Evolutionary conservation across 2,888 invertebrate genomes (phyloP).

Genomic region (Spicauda simplicius): DNA sequence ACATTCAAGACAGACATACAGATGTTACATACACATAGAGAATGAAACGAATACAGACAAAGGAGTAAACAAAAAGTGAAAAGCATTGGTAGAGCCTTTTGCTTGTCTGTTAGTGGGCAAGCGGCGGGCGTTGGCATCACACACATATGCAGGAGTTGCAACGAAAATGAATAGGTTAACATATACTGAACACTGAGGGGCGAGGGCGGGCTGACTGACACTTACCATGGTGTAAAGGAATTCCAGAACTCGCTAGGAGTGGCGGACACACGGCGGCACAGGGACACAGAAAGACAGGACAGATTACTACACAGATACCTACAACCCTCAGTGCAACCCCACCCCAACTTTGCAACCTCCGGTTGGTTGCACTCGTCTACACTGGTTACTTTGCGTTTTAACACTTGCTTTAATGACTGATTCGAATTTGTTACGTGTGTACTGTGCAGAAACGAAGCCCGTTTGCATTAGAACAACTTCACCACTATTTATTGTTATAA

Average conservation of each 20-base stretch:
- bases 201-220: conserved; percentile 88
- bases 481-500: conserved; percentile 57
- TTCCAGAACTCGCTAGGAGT: conserved; percentile 98
- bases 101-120: conserved; percentile 73
- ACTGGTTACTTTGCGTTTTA: conserved; percentile 83
- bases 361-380: conserved; percentile 78
- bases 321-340: conserved; percentile 85
- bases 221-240: conserved; percentile 99
- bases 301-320: conserved; percentile 87
- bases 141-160: conserved; percentile 84
- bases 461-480: conserved; percentile 84
- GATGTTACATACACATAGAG: conserved; percentile 86
- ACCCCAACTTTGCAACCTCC: conserved; percentile 78
- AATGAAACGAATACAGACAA: conserved; percentile 85
- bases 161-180: conserved; percentile 83
- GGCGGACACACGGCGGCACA: conserved; percentile 88
- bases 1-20: conserved; percentile 85
- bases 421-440: conserved; percentile 52
- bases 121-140: conserved; percentile 79
- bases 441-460: conserved; percentile 69
- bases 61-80: conserved; percentile 82
- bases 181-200: conserved; percentile 85
- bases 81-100: conserved; percentile 78
- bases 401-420: conserved; percentile 67
- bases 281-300: conserved; percentile 89